Conservation (phyloP, 2,113 vertebrate species). For the Eulemur macaco region DNA sequence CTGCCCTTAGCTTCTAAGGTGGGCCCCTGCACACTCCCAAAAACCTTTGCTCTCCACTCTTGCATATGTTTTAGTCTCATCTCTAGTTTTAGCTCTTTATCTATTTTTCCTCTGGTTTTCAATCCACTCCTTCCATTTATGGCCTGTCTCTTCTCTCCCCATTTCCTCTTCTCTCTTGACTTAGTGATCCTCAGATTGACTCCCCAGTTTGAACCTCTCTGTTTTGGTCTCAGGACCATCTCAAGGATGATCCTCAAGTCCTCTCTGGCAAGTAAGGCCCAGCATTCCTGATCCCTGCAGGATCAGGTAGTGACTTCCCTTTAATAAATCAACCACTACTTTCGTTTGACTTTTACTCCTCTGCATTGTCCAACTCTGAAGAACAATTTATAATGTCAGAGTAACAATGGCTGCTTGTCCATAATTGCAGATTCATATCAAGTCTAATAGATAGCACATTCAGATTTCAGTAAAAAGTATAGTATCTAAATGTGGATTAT, state of each 20-base stretch:
- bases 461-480: conserved; percentile 7
- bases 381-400: conserved; percentile 18
- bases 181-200: not conserved
- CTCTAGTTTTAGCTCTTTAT: not conserved
- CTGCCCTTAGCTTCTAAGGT: not conserved
- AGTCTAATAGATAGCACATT: not conserved
- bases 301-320: not conserved
- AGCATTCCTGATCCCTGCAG: not conserved
- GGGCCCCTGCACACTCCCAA: not conserved
- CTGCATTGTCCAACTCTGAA: not conserved
- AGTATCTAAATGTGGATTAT: not conserved
- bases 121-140: not conserved
- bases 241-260: not conserved
- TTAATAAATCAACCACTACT: conserved; percentile 64
- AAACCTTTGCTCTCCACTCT: not conserved
- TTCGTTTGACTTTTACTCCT: conserved; percentile 41
- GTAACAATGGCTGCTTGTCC: not conserved
- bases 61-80: not conserved
- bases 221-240: not conserved
- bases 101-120: not conserved
- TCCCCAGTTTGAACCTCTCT: not conserved
- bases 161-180: not conserved
- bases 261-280: not conserved
- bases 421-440: not conserved
- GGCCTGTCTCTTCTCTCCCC: not conserved